Percentiles rank a stretch among this genome's conserved stretches.
phyloP scores from a whole-genome alignment of 2,888 invertebrate species.

The Ornithoptera priamus region DNA sequence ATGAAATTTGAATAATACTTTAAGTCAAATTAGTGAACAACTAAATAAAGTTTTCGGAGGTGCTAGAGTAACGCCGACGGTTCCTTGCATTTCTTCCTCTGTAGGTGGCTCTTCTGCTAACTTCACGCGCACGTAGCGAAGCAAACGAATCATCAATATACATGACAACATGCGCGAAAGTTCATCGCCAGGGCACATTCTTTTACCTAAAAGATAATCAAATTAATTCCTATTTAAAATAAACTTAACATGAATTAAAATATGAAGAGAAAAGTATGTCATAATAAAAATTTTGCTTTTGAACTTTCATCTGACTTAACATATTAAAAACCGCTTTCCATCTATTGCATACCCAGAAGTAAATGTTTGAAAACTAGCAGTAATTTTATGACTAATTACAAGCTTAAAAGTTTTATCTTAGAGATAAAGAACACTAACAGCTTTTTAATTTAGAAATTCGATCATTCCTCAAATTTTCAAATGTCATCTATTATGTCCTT shows the following conservation, averaged over 20 bases:
- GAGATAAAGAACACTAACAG: no score
- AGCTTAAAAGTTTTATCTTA: no score
- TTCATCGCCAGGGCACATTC: slow-evolving; percentile 93
- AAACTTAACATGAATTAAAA: background rate
- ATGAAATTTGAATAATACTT: background rate
- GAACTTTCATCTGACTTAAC: no score
- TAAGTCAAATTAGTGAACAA: slow-evolving; percentile 51
- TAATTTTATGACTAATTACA: no score
- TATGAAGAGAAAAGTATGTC: background rate
- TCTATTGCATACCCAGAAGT: no score
- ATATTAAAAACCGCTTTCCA: no score
- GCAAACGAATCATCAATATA: slow-evolving; percentile 83
- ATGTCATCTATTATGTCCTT: no score
- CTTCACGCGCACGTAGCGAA: slow-evolving; percentile 83
- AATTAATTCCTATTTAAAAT: background rate
- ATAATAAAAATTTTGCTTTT: background rate
- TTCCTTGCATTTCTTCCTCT: slow-evolving; percentile 80
- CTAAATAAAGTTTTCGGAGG: slow-evolving; percentile 78
- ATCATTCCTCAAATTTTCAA: no score
- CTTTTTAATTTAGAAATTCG: no score
- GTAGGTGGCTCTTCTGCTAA: slow-evolving; percentile 69
- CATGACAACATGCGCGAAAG: slow-evolving; percentile 87
- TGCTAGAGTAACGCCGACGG: slow-evolving; percentile 86
- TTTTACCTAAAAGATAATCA: slow-evolving; percentile 80
- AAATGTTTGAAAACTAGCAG: no score